Evolutionary conservation across 2,113 vertebrate genomes (phyloP).

Genomic region (Callaeas wilsoni): DNA sequence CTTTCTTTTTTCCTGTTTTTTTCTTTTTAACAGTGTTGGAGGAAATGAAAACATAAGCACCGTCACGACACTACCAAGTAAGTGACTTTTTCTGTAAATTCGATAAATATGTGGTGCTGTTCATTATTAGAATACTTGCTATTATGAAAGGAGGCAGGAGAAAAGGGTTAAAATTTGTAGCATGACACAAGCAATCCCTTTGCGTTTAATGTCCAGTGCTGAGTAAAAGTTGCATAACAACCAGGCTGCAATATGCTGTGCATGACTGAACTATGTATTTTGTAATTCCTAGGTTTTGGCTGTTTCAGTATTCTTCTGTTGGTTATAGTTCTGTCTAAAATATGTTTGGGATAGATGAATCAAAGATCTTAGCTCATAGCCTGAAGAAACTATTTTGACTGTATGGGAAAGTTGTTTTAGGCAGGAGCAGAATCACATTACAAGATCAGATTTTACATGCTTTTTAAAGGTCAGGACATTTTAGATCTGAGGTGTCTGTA

Average conservation of each 20-base stretch:
- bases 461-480: not conserved
- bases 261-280: not conserved
- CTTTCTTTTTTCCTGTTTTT: not conserved
- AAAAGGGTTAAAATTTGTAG: not conserved
- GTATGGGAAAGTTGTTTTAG: not conserved
- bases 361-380: not conserved
- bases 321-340: not conserved
- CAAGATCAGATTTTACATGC: not conserved
- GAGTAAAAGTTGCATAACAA: not conserved
- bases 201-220: not conserved
- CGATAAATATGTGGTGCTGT: not conserved
- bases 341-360: not conserved
- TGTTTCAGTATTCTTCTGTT: not conserved
- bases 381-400: not conserved
- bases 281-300: not conserved
- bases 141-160: not conserved
- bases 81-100: not conserved
- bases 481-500: not conserved
- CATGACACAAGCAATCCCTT: not conserved
- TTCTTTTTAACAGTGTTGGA: slow-evolving; percentile 55
- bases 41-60: slow-evolving; percentile 68
- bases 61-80: slow-evolving; percentile 73
- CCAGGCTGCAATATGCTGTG: not conserved
- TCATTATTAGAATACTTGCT: not conserved
- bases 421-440: not conserved